Conservation (phyloP, 2,113 vertebrate genomes). For the Aythya baeri region DNA sequence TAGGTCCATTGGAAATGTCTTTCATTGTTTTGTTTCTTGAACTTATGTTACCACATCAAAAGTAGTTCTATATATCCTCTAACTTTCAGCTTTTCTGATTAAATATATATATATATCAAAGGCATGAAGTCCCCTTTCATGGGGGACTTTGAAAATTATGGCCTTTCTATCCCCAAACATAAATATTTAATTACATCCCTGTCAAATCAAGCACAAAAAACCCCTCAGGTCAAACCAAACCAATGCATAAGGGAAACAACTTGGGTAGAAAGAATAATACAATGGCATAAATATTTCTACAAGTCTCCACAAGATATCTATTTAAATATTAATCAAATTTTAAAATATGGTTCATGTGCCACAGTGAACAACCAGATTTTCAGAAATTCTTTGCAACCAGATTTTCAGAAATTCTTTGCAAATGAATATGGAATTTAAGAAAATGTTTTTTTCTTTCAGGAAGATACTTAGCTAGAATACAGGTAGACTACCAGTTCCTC, state of each 20-base stretch:
- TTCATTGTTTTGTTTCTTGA: not conserved
- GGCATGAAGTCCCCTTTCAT: not conserved
- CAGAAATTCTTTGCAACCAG: not conserved
- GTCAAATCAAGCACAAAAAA: not conserved
- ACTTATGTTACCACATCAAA: not conserved
- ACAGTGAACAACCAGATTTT: not conserved
- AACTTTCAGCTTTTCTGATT: not conserved
- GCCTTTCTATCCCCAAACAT: too few relatives aligned
- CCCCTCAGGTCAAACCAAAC: not conserved
- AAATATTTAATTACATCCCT: not conserved
- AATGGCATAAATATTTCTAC: not conserved
- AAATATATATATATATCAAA: too few relatives aligned
- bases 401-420: not conserved
- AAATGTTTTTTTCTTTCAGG: not conserved
- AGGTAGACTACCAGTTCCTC: not conserved
- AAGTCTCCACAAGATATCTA: not conserved
- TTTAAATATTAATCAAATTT: not conserved
- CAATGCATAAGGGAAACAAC: not conserved
- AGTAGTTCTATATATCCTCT: not conserved
- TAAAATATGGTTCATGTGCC: not conserved
- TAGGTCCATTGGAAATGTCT: not conserved
- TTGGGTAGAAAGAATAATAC: not conserved
- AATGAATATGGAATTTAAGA: not conserved
- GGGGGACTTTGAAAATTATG: not conserved
- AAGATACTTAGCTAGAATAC: not conserved